Percentiles rank a stretch among this genome's conserved stretches.
These are phyloP conservation scores for Eurytoma californica DNA, from an alignment of 2,888 invertebrate species.

Conservation along the genomic window DNA sequence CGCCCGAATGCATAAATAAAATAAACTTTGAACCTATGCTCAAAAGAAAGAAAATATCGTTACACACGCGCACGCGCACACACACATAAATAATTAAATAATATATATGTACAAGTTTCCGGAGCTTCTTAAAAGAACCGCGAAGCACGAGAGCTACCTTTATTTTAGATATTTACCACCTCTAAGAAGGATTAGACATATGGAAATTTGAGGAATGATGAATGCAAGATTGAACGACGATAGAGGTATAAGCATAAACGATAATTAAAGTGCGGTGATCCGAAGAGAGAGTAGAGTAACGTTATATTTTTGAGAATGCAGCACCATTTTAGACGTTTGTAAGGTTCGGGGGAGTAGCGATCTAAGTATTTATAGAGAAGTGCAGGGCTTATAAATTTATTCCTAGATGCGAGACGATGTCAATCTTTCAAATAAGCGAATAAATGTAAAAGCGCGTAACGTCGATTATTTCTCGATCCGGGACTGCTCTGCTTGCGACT, in stretches of 20 bases:
- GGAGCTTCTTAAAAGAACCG: conserved; percentile 41
- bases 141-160: conserved; percentile 57
- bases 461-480: conserved; percentile 8
- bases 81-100: conserved; percentile 32
- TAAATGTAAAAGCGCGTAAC: conserved; percentile 26
- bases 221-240: conserved; percentile 27
- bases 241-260: conserved; percentile 26
- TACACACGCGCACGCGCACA: conserved; percentile 35
- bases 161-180: conserved; percentile 57
- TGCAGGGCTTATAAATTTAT: conserved; percentile 64
- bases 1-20: conserved; percentile 24
- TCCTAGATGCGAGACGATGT: conserved; percentile 63
- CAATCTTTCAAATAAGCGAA: conserved; percentile 41
- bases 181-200: conserved; percentile 37
- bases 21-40: conserved; percentile 35
- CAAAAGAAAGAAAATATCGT: conserved; percentile 44
- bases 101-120: conserved; percentile 28
- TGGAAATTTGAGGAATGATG: conserved; percentile 18
- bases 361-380: conserved; percentile 67
- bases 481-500: background rate
- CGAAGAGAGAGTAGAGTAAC: conserved; percentile 47
- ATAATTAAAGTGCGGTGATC: conserved; percentile 20
- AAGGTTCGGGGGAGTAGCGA: conserved; percentile 72
- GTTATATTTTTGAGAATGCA: conserved; percentile 74
- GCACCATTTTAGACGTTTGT: conserved; percentile 73